These are phyloP conservation scores for Odontamblyopus lacepedii DNA, from an alignment of 2,797 vertebrate genomes.

Conservation along the genomic window DNA sequence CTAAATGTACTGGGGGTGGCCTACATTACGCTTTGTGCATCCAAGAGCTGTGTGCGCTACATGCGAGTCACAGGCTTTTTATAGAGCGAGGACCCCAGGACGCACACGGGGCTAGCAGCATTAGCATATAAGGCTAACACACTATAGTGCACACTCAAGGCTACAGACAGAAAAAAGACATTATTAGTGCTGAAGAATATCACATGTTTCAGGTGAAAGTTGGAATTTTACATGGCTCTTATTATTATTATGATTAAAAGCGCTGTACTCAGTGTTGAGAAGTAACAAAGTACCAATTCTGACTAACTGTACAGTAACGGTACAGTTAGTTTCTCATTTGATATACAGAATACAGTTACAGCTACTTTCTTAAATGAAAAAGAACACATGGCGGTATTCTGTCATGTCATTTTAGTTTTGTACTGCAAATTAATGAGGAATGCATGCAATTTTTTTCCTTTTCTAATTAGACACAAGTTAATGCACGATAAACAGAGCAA, in stretches of 20 bases:
- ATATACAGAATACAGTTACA: too few relatives aligned
- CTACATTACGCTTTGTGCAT: constrained; percentile 51
- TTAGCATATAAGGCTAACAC: constrained; percentile 16
- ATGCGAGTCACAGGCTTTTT: constrained; percentile 56
- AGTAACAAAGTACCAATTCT: too few relatives aligned
- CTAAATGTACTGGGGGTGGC: constrained; percentile 47
- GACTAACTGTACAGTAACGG: too few relatives aligned
- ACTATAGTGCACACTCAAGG: neutral
- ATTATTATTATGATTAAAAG: neutral
- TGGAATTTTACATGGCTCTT: neutral
- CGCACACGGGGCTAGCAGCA: constrained; percentile 20
- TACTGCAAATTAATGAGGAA: too few relatives aligned
- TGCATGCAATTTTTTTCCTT: too few relatives aligned
- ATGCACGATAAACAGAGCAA: too few relatives aligned
- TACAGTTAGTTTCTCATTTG: too few relatives aligned
- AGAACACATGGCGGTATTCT: too few relatives aligned
- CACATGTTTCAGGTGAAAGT: neutral
- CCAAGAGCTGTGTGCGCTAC: constrained; percentile 54
- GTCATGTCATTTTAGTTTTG: too few relatives aligned
- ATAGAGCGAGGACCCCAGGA: constrained; percentile 47
- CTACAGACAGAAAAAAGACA: neutral
- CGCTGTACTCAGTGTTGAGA: too few relatives aligned
- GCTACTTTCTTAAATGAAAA: too few relatives aligned
- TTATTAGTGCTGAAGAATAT: neutral
- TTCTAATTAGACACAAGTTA: too few relatives aligned